Base-by-base conservation (phyloP, 2,888 invertebrate genomes). In the Lasioglossum pauxillum region DNA sequence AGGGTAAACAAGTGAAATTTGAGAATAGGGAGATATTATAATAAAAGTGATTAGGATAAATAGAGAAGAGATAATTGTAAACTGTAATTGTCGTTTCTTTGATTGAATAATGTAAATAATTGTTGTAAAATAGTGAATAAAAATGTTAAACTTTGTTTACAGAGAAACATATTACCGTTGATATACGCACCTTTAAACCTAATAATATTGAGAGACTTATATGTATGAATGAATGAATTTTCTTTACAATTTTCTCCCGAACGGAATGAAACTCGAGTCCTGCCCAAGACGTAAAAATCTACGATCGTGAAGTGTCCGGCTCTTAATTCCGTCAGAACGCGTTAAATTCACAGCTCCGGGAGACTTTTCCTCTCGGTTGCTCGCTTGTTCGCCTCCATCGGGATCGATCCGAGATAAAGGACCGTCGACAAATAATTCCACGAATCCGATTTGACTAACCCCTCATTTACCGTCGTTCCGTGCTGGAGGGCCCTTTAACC, bases 381-480 rank as follows among this genome's bases (percentile, higher is more conserved):
- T 19, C 38, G 38, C 19, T 19, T 23, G 38, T 38, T 69, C 35
- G 4, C 8, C 69, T 38, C 38, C 38, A 23, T 19, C 10, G 69
- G 38, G 38, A 69, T 69, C 69, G 69, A 67, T 67, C 69, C 23
- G 38, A 27, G 60, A 44, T 57, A 64, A 75, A 75, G 44, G 41
- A 64, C 41, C 38, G 60, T 44, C 44, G 41, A 60, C 75, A 31
- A 75, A 73, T 46, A 44, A 46, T 41, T 64, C 60, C 38, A 75
- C 38, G 75, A 64, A 75, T 53, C 60, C 44, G 19, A 44, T 75
- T 64, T 64, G 8, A 53, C 75, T 75, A 75, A 44, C 35, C 73
- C 46, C n/a, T 16, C 41, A 27, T 35, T 77, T 23, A 31, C 35
- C 64, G n/a, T 38, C 38, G 38, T 27, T 5, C 60, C 64, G 12